Evolutionary conservation across 2,113 vertebrate genomes (phyloP).

Genomic region (Oreochromis tanganicae): DNA sequence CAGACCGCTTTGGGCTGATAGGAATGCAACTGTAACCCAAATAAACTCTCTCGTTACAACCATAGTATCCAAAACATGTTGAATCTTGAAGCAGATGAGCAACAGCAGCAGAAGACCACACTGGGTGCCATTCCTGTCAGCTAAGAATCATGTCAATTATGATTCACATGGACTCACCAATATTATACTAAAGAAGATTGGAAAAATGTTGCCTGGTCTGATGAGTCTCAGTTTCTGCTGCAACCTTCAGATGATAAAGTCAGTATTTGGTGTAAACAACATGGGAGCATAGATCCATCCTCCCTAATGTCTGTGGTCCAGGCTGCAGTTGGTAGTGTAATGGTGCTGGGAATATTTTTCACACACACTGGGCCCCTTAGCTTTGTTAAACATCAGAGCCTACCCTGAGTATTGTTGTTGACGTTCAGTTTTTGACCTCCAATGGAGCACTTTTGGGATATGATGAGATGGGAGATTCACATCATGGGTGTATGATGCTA

Average conservation of each 20-base stretch:
- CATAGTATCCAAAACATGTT: neutral
- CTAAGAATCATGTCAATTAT: neutral
- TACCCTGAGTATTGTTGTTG: neutral
- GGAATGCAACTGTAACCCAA: neutral
- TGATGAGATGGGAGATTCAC: neutral
- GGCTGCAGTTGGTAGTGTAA: neutral
- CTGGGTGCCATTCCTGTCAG: neutral
- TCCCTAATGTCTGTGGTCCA: neutral
- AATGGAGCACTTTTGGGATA: neutral
- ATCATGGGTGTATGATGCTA: neutral
- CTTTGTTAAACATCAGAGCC: neutral
- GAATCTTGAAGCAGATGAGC: neutral
- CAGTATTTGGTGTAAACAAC: neutral
- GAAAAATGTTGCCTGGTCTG: neutral
- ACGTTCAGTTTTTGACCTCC: neutral
- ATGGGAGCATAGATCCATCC: neutral
- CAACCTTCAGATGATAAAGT: neutral
- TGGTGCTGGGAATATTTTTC: neutral
- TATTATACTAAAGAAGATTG: neutral
- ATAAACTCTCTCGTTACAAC: neutral
- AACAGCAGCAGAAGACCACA: neutral
- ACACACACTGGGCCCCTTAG: neutral
- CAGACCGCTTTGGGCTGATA: neutral
- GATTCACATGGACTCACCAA: neutral
- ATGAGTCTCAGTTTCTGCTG: neutral